Base-by-base conservation (phyloP, 2,113 vertebrate species). In the Ciconia stormi region DNA sequence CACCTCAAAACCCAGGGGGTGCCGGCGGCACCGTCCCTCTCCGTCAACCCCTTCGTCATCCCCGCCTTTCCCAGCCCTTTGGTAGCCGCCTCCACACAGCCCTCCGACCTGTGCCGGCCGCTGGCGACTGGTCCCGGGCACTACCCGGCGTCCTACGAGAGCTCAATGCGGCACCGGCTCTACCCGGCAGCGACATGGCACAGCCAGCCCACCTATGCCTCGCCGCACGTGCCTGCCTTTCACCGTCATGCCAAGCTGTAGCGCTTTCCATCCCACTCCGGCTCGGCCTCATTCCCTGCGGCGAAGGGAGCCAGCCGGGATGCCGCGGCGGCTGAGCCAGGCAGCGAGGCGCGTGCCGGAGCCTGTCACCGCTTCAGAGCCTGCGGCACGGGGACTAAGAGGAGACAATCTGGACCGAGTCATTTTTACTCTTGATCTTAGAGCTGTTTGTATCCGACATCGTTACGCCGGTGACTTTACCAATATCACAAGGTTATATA, bases 1-100 rank as follows among this genome's bases (percentile, higher is more conserved):
- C 98, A 96, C n/a, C 85, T 97, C 42, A 97, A 97, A 79, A 78
- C 83, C 6, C 98, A 79, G 7, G 69, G 94, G 5, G 55, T 97
- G 1, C 87, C 96, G 0, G 6, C 10, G 25, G 32, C 79, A 1
- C 90, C 95, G 0, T 74, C 91, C 7, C 95, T 97, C 10, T 89
- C 98, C 27, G 23, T 77, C 47, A 97, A 77, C 27, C 98, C 98
- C 2, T 78, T 98, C 30, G 20, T 98, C 67, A 93, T 98, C 58
- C 98, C 98, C 0, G 97, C 98, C 9, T 98, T 98, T 55, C 98
- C 98, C 1, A 96, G 97, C 87, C 98, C 98, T 1, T 46, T 98
- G 77, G 70, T 98, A 70, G 85, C 97, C 42, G 14, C 87, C 1
- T 36, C 98, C 2, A 18, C 88, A 1, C 97, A 95, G 27, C 42